These are phyloP conservation scores for Nomada goodeniana DNA, from an alignment of 2,888 invertebrate species.

Conservation along the genomic window DNA sequence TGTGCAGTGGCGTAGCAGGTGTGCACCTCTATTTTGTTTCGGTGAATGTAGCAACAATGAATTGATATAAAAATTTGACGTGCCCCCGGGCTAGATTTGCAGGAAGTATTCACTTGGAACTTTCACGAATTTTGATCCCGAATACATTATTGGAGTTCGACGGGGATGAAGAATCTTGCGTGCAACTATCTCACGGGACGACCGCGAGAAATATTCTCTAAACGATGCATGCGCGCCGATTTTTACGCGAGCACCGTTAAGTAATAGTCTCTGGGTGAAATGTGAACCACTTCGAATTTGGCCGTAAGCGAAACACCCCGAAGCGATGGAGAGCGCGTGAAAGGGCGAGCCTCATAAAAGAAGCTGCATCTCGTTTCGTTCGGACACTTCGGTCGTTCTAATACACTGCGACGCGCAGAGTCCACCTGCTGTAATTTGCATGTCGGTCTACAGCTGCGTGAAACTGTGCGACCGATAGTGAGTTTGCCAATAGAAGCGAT, in stretches of 20 bases:
- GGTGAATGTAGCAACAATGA: neutral
- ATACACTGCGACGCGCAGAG: neutral
- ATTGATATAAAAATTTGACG: too few relatives aligned
- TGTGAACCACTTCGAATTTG: constrained; percentile 58
- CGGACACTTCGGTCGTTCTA: constrained; percentile 43
- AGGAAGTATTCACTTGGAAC: too few relatives aligned
- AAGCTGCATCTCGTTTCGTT: constrained; percentile 52
- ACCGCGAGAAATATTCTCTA: neutral
- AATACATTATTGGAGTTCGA: neutral
- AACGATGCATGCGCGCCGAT: constrained; percentile 4
- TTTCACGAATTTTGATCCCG: neutral
- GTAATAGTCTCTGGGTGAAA: constrained; percentile 47
- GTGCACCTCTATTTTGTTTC: neutral
- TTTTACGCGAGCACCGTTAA: constrained; percentile 27
- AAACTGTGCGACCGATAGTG: neutral
- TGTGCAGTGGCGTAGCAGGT: constrained; percentile 20
- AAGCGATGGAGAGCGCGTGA: constrained; percentile 62
- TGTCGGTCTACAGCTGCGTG: neutral
- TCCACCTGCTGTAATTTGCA: neutral
- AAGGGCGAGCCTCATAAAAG: constrained; percentile 70
- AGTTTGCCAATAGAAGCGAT: neutral
- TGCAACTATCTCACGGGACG: constrained; percentile 8
- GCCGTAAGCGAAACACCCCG: constrained; percentile 60
- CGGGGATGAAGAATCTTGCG: neutral
- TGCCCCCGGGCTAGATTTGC: too few relatives aligned